Base-by-base conservation (phyloP, 2,888 invertebrate species). In the Sericinus montela region DNA sequence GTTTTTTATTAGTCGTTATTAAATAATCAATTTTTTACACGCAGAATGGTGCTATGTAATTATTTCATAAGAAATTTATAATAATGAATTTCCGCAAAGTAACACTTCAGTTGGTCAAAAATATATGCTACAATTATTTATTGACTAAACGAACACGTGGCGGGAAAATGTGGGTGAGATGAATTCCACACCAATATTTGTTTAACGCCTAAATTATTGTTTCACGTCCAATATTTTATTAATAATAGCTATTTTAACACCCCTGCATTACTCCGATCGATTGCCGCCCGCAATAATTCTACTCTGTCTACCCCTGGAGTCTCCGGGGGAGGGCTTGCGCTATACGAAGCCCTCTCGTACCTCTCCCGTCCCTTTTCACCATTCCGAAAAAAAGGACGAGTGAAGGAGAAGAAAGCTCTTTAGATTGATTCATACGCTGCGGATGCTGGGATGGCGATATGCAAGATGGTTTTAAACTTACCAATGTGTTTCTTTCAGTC, bases 401-500 rank as follows among this genome's bases (percentile, higher is more conserved):
- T 16, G 69, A 80, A 54, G 52, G 75, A 72, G 75, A 75, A 57
- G 58, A 57, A 10, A 13, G 44, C 54, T 29, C 45, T 54, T 57
- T 59, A 67, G 72, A 80, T 80, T 77, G 71, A 77, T 82, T 79
- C 80, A 77, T 73, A 66, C 70, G 75, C 70, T 80, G 78, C 81
- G 75, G 82, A 84, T 79, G 82, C 83, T 83, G 82, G 54, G 77
- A 63, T 57, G 54, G 34, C 49, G 37, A 57, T 57, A 62, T 63
- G 59, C 60, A 51, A 40, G 32, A 48, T 16, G 15, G 42, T 10
- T 4, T 2, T 28, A 41, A 19, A 19, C 3, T 19, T 19, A 2
- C 5, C 2, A 19, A 19, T 19, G 5, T 19, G 2, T 19, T 19
- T 19, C 19, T 5, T 2, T 19, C 19, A 2, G 5, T 3, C 5